A percentile compares a stretch with the other conserved stretches of the same genome.
Conservation (phyloP, 2,888 invertebrate genomes). For the Thalpophila matura region DNA sequence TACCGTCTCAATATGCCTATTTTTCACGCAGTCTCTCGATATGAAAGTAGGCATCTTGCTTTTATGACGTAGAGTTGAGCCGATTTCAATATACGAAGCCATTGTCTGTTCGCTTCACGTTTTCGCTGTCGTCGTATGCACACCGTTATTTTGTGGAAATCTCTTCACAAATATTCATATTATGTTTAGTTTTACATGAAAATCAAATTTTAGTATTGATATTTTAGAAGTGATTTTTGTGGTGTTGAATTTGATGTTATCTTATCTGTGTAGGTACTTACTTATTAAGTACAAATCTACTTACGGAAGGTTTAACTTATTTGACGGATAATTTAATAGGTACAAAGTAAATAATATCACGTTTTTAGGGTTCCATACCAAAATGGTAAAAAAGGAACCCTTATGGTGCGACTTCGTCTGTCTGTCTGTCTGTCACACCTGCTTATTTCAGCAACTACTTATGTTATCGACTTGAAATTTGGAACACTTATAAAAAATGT, state of each 20-base stretch:
- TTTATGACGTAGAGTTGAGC: constrained; percentile 73
- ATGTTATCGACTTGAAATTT: too few relatives aligned
- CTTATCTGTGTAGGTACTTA: too few relatives aligned
- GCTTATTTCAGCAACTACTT: too few relatives aligned
- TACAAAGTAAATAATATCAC: too few relatives aligned
- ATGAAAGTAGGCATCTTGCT: constrained; percentile 81
- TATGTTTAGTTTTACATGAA: constrained; percentile 37
- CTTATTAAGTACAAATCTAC: too few relatives aligned
- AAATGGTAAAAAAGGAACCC: too few relatives aligned
- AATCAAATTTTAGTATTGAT: constrained; percentile 20
- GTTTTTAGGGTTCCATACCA: too few relatives aligned
- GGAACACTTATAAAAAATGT: too few relatives aligned
- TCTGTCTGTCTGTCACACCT: too few relatives aligned
- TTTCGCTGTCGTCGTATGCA: constrained; percentile 68
- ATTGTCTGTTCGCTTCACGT: constrained; percentile 67
- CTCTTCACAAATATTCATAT: constrained; percentile 61
- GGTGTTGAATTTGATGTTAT: not conserved
- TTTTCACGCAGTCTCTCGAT: constrained; percentile 63
- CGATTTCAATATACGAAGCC: constrained; percentile 74
- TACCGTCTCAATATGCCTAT: constrained; percentile 57
- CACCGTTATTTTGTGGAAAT: constrained; percentile 67
- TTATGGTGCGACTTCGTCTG: too few relatives aligned
- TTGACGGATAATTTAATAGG: too few relatives aligned
- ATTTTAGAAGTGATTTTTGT: not conserved
- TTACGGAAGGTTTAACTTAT: too few relatives aligned